Conservation (phyloP, 2,113 vertebrate genomes). For the Mirounga angustirostris region DNA sequence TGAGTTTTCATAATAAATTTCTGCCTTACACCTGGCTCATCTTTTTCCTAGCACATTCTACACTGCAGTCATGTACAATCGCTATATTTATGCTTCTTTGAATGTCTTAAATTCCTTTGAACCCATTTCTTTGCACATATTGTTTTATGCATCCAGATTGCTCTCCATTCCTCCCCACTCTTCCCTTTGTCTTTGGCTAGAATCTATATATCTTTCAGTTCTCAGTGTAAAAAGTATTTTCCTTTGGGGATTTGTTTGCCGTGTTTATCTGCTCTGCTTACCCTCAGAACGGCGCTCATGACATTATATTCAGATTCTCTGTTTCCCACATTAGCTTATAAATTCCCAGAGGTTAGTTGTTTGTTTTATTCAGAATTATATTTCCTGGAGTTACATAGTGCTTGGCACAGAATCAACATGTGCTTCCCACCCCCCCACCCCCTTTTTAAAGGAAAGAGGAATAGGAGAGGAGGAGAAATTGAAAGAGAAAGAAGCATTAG, state of each 20-base stretch:
- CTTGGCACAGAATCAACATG: not conserved
- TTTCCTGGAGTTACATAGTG: not conserved
- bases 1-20: not conserved
- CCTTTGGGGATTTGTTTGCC: not conserved
- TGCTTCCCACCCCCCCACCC: no score
- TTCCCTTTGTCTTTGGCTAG: not conserved
- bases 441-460: not conserved
- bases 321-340: not conserved
- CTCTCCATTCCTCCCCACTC: not conserved
- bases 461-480: not conserved
- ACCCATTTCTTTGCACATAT: not conserved
- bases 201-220: not conserved
- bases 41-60: not conserved
- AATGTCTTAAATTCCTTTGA: not conserved
- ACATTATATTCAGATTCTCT: not conserved
- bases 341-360: not conserved
- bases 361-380: not conserved
- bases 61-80: no score
- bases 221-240: not conserved
- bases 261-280: not conserved
- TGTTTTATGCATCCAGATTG: not conserved
- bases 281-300: not conserved
- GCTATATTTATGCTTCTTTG: not conserved
- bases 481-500: not conserved
- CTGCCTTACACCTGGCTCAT: not conserved